Base-by-base conservation (phyloP, 1,140 invertebrate genomes). In the Aphelinus certus region DNA sequence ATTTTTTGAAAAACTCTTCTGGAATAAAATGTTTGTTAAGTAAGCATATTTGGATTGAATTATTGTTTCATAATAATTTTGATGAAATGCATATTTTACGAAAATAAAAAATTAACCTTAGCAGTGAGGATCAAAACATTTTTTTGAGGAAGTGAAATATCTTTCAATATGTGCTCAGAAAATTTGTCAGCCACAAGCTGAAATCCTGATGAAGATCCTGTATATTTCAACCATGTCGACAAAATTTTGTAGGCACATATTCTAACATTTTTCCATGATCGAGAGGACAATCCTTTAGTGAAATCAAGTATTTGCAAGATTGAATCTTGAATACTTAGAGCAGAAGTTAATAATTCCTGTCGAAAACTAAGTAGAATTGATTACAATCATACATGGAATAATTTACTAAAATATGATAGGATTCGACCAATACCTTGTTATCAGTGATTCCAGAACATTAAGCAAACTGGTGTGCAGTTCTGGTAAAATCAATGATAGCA, bases 301-400 rank as follows among this genome's bases (percentile, higher is more conserved):
- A 51, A 75, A 3, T 75, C 61, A 6, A 75, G 58, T 10, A 42
- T 65, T 75, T 75, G 73, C 48, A 75, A 9, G n/a, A 75, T 65
- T 2, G 71, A 6, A 2, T 42, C 6, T 71, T 58, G 68, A 65
- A 75, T 75, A 9, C 10, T 60, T 10, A 57, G 4, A 51, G 73
- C 55, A 60, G 26, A 75, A 6, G 67, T 26, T 42, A 71, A 0
- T 47, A 75, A 71, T 65, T 75, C 73, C 49, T 65, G n/a, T 56
- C 65, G 53, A 53, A 70, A 75, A 71, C 73, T 70, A 48, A 57
- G 6, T 1, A 10, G n/a, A 63, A 66, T 55, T 48, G 6, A 49
- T 3, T 49, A 3, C 1, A 65, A 49, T 48, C 2, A 47, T 65
- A 45, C 51, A 53, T 63, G 63, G 64, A 61, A 49, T 62, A 51